A percentile compares a stretch with the other conserved stretches of the same genome.
phyloP scores from a whole-genome alignment of 1,140 invertebrate genomes.

The Drosophila lacertosa region DNA sequence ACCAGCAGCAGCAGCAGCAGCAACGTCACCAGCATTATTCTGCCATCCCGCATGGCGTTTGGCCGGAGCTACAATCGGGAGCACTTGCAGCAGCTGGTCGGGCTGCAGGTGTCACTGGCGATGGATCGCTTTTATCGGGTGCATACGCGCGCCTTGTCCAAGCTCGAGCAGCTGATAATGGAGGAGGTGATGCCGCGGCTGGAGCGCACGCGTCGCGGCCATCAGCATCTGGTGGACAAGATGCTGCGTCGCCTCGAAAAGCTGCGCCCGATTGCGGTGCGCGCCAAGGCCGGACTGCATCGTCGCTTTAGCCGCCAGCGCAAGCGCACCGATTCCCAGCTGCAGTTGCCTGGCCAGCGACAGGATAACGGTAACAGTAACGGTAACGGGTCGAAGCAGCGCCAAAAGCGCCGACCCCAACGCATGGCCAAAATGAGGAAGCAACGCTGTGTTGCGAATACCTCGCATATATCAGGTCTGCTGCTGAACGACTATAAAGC shows the following conservation, averaged over 20 bases:
- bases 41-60: neutral
- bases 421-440: too few relatives aligned
- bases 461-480: too few relatives aligned
- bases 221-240: neutral
- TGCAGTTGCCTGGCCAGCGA: too few relatives aligned
- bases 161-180: neutral
- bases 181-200: constrained; percentile 4
- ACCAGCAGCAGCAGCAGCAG: neutral
- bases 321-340: neutral
- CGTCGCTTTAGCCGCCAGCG: neutral
- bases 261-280: neutral
- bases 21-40: neutral
- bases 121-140: constrained; percentile 4
- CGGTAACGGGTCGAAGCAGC: too few relatives aligned
- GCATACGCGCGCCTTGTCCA: neutral
- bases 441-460: too few relatives aligned
- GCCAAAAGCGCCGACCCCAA: too few relatives aligned
- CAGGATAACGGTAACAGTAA: too few relatives aligned
- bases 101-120: neutral
- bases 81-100: neutral
- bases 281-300: neutral
- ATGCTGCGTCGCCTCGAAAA: neutral
- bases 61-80: neutral
- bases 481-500: too few relatives aligned
- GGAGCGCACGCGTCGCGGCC: neutral